Evolutionary conservation across 2,888 invertebrate genomes (phyloP), one percentile per base, ranked within the genome.

Genomic region (Elegia similella): DNA sequence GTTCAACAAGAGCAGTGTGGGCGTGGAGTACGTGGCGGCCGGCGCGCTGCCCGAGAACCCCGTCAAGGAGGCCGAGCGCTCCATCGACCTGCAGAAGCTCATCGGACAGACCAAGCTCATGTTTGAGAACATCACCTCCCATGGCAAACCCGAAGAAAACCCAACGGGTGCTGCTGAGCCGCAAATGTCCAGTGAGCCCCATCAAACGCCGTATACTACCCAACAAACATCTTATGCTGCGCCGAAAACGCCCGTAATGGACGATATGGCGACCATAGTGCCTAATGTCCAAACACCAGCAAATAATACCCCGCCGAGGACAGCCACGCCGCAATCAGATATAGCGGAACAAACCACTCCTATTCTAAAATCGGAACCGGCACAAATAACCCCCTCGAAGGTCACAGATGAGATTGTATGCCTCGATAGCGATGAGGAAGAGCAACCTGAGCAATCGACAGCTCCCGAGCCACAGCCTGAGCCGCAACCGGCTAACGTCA

Each of bases 371-470:
- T 38, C 57, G 1, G 82, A 83, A 62, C 66, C 70, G 7, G 58
- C 46, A 5, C 63, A 65, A 5, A 62, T 61, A 12, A 60, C 65
- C 8, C 59, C 61, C 0, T 42, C 42, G 0, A 66, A 59, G 12
- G 47, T 8, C 2, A 15, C 55, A 0, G 66, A 73, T 0, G 64
- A 82, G 0, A 75, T 86, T 12, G 68, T 71, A 29, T 84, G 83
- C 47, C 63, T 89, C 38, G 90, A 91, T 54, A 90, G 89, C 56
- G 91, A 92, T 30, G 91, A 90, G 0, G 91, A 89, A 46, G 12
- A 17, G 10, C 23, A 17, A 12, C 34, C 8, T 13, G 38, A 7
- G 1, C 1, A 10, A 5, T 1, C 38, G 12, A 6, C 8, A 34
- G 32, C 7, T 32, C 12, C 6, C 12, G 12, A 38, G 38, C 38